A percentile compares a stretch with the other conserved stretches of the same genome.
Conservation (phyloP, 92 coral and sea anemone genomes). For the Galaxea fascicularis region DNA sequence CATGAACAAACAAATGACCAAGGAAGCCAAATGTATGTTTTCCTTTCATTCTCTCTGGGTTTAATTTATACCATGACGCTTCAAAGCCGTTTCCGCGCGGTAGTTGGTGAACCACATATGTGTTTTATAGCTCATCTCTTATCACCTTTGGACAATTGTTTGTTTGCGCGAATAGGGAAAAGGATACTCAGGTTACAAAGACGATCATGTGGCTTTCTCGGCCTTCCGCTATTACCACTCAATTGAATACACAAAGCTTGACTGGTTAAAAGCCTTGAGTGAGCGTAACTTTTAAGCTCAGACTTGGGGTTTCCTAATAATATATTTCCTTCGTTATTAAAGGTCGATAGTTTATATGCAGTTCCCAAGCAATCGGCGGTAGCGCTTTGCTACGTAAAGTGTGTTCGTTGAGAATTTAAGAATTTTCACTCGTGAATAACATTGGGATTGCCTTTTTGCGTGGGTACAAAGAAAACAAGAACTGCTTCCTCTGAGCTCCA, state of each 20-base stretch:
- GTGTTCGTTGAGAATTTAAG: background rate
- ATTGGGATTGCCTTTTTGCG: conserved; percentile 9
- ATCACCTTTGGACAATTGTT: conserved; percentile 88
- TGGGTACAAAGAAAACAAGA: conserved; percentile 11
- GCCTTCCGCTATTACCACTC: conserved; percentile 96
- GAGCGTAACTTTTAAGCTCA: conserved; percentile 53
- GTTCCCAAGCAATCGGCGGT: background rate
- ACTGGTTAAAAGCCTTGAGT: conserved; percentile 85
- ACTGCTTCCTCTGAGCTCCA: conserved; percentile 16
- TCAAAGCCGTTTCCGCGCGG: conserved; percentile 49
- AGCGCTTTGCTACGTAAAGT: background rate
- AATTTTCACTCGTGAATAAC: background rate
- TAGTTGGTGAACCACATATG: conserved; percentile 17
- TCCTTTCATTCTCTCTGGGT: conserved; percentile 23
- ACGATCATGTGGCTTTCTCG: conserved; percentile 86
- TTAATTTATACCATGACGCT: conserved; percentile 33
- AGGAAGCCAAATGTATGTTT: conserved; percentile 29
- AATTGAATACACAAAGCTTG: conserved; percentile 85
- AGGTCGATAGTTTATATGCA: no score
- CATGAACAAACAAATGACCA: conserved; percentile 32
- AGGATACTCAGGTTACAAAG: conserved; percentile 95
- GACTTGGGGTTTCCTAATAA: conserved; percentile 26
- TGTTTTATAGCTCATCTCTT: conserved; percentile 61
- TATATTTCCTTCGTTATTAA: conserved; percentile 14
- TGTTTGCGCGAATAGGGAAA: conserved; percentile 79